These are phyloP conservation scores for Carpatolechia fugitivella DNA, from an alignment of 2,888 invertebrate genomes.

Conservation along the genomic window DNA sequence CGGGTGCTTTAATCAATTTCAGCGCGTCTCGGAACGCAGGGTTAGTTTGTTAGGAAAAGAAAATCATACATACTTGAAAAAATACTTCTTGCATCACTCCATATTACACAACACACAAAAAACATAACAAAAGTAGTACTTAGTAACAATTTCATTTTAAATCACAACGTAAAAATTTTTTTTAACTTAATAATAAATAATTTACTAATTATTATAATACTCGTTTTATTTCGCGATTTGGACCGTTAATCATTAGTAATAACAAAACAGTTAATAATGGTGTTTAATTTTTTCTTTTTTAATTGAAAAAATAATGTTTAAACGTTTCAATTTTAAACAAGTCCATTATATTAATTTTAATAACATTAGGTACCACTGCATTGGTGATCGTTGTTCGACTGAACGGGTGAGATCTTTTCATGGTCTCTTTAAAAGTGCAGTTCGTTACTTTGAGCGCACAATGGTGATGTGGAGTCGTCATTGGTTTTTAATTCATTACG, in stretches of 20 bases:
- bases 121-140: background rate
- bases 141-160: no score
- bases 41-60: no score
- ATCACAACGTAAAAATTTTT: no score
- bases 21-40: no score
- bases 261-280: no score
- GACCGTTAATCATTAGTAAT: no score
- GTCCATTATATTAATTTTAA: background rate
- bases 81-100: background rate
- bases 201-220: no score
- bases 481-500: conserved; percentile 2
- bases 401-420: conserved; percentile 9
- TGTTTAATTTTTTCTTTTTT: no score
- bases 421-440: conserved; percentile 22
- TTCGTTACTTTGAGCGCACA: conserved; percentile 16
- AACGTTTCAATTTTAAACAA: background rate
- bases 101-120: background rate
- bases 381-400: conserved; percentile 12
- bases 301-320: background rate
- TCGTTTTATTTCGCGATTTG: no score
- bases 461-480: conserved; percentile 16
- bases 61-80: background rate
- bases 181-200: no score
- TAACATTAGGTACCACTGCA: background rate
- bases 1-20: no score